phyloP scores from a whole-genome alignment of 2,113 vertebrate genomes.

The Oxyura jamaicensis region DNA sequence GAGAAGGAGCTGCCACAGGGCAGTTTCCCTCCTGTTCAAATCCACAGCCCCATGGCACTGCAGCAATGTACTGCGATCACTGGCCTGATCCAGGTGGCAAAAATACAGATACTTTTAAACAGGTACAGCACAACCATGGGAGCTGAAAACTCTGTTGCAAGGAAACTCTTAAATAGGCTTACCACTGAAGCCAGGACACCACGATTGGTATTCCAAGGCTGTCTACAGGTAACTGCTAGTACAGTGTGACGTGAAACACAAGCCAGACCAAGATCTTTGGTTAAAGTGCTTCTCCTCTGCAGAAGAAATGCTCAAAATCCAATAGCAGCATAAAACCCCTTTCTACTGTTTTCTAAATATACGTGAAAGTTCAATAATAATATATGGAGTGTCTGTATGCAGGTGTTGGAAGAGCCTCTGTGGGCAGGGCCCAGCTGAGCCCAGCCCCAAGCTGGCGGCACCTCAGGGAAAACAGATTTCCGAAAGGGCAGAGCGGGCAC shows the following conservation, averaged over 20 bases:
- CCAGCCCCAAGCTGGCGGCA: neutral
- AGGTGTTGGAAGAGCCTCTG: accelerated
- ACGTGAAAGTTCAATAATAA: neutral
- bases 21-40: accelerated
- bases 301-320: neutral
- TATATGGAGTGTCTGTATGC: accelerated
- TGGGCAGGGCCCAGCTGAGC: neutral
- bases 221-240: neutral
- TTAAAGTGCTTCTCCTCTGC: neutral
- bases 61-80: accelerated
- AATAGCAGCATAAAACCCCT: neutral
- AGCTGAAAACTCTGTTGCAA: neutral
- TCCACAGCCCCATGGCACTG: accelerated
- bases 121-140: accelerated
- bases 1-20: neutral
- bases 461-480: neutral
- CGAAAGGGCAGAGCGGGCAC: too few species aligned
- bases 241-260: accelerated
- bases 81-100: neutral
- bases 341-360: neutral
- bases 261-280: neutral
- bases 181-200: neutral
- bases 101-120: accelerated
- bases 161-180: neutral
- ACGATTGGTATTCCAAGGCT: neutral